These are phyloP conservation scores for Myotis lucifugus DNA, from an alignment of 2,113 vertebrate species.

Conservation along the genomic window DNA sequence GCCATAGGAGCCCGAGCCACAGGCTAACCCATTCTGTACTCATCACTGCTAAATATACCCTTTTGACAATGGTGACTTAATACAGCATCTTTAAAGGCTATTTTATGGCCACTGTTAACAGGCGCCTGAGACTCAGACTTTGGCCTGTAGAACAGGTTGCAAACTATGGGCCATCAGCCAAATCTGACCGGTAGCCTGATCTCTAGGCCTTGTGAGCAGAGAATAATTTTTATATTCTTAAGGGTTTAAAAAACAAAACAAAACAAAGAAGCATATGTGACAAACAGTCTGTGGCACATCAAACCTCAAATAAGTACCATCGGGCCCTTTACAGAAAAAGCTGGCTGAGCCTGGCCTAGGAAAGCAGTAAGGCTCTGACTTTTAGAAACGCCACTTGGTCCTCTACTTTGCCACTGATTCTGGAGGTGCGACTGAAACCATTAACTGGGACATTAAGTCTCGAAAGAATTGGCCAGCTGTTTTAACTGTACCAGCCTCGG, in stretches of 20 bases:
- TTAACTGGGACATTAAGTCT: background rate
- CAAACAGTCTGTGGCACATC: background rate
- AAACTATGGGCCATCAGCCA: background rate
- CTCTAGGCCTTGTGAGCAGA: background rate
- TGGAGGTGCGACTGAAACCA: background rate
- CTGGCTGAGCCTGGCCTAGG: background rate
- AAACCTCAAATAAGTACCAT: background rate
- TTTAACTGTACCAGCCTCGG: background rate
- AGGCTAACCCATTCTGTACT: background rate
- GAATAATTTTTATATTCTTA: slow-evolving; percentile 3
- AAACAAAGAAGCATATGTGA: background rate
- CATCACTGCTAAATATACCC: background rate
- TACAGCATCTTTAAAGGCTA: background rate
- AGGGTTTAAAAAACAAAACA: background rate
- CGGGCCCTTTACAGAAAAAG: background rate
- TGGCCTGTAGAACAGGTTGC: background rate
- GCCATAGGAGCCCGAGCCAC: background rate
- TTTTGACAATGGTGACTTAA: background rate
- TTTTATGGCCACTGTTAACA: background rate
- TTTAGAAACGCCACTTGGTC: background rate
- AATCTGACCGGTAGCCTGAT: background rate
- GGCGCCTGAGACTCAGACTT: background rate
- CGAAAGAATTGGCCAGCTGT: background rate
- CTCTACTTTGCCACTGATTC: background rate
- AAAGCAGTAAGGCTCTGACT: background rate